Evolutionary conservation across 2,113 vertebrate species (phyloP).

Genomic region (Dryoscopus gambensis): DNA sequence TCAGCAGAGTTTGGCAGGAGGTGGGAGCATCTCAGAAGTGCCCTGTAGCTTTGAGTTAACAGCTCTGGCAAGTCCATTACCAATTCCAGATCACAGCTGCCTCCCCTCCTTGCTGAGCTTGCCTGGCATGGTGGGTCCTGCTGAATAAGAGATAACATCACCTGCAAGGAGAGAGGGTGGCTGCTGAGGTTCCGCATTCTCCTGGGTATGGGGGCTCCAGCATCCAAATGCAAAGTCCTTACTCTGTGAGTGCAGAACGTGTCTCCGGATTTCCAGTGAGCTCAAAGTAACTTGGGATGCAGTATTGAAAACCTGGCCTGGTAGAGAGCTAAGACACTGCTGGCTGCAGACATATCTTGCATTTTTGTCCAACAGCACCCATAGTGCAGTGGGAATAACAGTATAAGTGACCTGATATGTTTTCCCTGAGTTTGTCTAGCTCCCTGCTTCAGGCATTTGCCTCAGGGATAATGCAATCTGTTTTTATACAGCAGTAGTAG

Average conservation of each 20-base stretch:
- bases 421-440: neutral
- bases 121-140: accelerated
- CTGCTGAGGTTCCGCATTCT: neutral
- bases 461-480: neutral
- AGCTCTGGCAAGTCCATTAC: neutral
- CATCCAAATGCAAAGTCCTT: neutral
- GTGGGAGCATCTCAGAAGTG: neutral
- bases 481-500: neutral
- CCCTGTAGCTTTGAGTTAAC: neutral
- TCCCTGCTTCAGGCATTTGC: neutral
- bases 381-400: neutral
- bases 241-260: accelerated
- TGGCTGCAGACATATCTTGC: neutral
- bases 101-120: neutral
- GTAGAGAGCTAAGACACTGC: neutral
- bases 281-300: neutral
- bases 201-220: neutral
- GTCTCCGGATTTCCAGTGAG: neutral
- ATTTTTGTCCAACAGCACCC: neutral
- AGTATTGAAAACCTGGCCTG: neutral
- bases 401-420: neutral
- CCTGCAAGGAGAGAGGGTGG: neutral
- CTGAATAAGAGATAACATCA: neutral
- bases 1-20: neutral
- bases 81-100: neutral